phyloP scores from a whole-genome alignment of 2,113 vertebrate genomes.

The Excalfactoria chinensis region DNA sequence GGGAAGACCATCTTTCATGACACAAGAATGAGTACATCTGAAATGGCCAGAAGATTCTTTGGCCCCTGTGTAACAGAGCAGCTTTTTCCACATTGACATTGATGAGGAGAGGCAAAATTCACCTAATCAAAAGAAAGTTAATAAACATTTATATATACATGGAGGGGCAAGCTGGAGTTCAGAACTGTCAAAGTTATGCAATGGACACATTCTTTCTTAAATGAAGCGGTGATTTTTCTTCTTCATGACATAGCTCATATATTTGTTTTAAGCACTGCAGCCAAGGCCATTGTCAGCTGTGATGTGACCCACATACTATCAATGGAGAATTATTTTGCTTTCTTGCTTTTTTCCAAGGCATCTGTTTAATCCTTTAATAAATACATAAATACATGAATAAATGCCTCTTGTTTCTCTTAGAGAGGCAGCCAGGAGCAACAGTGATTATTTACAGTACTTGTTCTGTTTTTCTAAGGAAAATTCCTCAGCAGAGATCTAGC shows the following conservation, averaged over 20 bases:
- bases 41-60: neutral
- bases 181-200: neutral
- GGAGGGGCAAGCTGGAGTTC: fast-evolving
- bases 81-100: neutral
- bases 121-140: neutral
- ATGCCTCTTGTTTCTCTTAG: neutral
- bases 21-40: neutral
- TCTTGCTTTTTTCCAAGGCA: neutral
- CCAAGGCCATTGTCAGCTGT: neutral
- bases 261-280: neutral
- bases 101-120: neutral
- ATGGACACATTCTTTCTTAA: neutral
- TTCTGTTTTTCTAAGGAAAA: neutral
- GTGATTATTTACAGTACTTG: neutral
- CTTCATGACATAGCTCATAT: neutral
- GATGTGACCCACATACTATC: neutral
- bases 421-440: neutral
- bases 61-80: neutral
- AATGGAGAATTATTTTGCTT: neutral
- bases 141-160: too few relatives aligned
- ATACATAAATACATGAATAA: neutral
- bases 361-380: neutral
- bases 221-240: neutral
- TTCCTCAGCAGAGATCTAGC: neutral
- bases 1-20: neutral